Conservation (phyloP, 64 coral and sea anemone genomes). For the Stichodactyla helianthus region DNA sequence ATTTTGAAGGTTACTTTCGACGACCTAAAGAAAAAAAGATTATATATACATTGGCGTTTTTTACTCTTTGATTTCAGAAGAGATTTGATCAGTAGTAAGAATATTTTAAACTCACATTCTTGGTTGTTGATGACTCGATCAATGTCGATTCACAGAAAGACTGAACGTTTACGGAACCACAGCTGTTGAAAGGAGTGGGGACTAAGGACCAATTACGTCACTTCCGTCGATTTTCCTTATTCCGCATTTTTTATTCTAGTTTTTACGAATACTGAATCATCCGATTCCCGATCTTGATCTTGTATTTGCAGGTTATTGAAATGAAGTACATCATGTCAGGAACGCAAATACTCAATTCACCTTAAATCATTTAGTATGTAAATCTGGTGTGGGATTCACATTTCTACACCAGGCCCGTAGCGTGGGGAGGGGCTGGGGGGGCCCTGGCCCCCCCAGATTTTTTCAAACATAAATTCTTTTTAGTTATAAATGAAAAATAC, state of each 20-base stretch:
- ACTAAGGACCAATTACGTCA: constrained; percentile 1
- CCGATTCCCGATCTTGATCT: not conserved
- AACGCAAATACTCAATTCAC: too few relatives aligned
- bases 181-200: constrained; percentile 3
- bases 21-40: constrained; percentile 54
- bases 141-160: not conserved
- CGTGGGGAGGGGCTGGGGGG: too few relatives aligned
- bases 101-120: constrained; percentile 18
- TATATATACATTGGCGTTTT: not conserved
- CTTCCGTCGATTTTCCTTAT: not conserved
- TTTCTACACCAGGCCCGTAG: too few relatives aligned
- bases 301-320: too few relatives aligned
- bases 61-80: not conserved
- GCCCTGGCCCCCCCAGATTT: too few relatives aligned
- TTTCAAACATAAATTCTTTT: too few relatives aligned
- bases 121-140: not conserved
- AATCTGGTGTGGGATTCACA: too few relatives aligned
- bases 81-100: not conserved
- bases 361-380: too few relatives aligned
- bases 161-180: not conserved
- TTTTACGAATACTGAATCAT: not conserved
- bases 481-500: too few relatives aligned
- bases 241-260: not conserved
- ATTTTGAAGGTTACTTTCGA: constrained; percentile 99
- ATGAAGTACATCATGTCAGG: too few relatives aligned